Percentiles rank a stretch among this genome's conserved stretches.
Evolutionary conservation across 35 echinoderm and acorn worm genomes (phyloP).

Genomic region (Ophiothrix spiculata): DNA sequence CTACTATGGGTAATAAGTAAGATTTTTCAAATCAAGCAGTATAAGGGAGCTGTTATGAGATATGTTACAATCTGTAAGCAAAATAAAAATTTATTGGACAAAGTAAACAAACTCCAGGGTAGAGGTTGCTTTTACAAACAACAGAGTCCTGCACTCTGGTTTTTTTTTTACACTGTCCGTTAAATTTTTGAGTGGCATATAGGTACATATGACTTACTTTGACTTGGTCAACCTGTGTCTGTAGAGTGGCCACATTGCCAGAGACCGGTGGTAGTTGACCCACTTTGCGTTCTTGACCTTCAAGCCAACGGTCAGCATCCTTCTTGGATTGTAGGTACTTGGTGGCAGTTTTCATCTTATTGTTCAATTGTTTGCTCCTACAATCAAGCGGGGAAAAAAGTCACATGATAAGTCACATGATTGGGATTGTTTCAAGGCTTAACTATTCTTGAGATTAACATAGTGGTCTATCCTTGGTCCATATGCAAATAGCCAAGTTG

Average conservation of each 20-base stretch:
- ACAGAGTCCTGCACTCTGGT: not conserved
- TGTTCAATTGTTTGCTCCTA: constrained; percentile 78
- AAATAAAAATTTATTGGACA: no score
- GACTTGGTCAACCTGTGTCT: constrained; percentile 90
- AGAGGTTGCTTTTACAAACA: not conserved
- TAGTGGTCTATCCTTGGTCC: not conserved
- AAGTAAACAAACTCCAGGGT: not conserved
- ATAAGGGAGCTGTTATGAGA: no score
- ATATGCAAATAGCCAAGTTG: not conserved
- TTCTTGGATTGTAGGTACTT: constrained; percentile 65
- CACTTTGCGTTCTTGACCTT: constrained; percentile 76
- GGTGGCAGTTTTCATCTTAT: constrained; percentile 69
- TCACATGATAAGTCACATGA: not conserved
- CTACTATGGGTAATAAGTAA: no score
- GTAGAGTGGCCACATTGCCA: constrained; percentile 65
- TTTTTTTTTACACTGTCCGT: not conserved
- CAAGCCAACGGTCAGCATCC: constrained; percentile 78
- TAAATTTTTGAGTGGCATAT: not conserved
- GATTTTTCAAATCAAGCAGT: no score
- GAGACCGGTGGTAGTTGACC: constrained; percentile 66
- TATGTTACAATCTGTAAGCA: not conserved
- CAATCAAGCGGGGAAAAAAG: not conserved
- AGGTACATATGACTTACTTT: constrained; percentile 51
- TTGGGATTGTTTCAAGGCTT: not conserved
- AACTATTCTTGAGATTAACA: no score